These are phyloP conservation scores for Megaptera novaeangliae DNA, from an alignment of 2,113 vertebrate genomes.

Conservation along the genomic window DNA sequence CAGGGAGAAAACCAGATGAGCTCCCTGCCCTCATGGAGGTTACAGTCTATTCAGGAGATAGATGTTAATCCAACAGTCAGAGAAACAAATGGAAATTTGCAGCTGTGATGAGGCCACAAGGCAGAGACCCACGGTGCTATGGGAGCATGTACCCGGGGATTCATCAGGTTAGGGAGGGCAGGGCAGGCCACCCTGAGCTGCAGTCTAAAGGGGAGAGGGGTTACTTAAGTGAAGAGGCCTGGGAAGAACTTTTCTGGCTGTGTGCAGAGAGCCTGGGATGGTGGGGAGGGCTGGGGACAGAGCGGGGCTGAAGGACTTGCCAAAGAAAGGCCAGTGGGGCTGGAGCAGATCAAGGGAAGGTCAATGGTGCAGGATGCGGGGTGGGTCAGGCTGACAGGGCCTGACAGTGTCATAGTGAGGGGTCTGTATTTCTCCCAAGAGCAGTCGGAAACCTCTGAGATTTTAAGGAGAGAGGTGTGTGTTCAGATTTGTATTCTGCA, in stretches of 20 bases:
- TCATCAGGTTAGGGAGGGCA: neutral
- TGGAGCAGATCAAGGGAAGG: neutral
- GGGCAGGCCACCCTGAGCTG: neutral
- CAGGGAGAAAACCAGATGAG: neutral
- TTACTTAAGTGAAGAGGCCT: neutral
- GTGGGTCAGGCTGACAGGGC: neutral
- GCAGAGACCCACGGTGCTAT: neutral
- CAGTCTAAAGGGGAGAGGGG: neutral
- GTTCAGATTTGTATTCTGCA: neutral
- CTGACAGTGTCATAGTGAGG: accelerated
- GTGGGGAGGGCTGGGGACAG: no score
- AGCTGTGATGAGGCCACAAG: neutral
- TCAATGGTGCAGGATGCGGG: no score
- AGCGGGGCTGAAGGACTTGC: neutral
- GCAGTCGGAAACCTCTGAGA: neutral
- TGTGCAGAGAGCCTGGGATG: neutral
- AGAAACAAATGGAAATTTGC: neutral
- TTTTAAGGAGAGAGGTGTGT: neutral
- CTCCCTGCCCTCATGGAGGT: neutral
- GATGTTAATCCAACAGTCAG: neutral
- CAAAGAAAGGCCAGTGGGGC: neutral
- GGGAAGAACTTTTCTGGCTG: neutral
- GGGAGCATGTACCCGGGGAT: neutral
- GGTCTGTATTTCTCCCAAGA: neutral
- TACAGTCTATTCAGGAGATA: neutral